Evolutionary conservation across 1,140 invertebrate genomes (phyloP).

Genomic region (Drosophila nigrodunni): DNA sequence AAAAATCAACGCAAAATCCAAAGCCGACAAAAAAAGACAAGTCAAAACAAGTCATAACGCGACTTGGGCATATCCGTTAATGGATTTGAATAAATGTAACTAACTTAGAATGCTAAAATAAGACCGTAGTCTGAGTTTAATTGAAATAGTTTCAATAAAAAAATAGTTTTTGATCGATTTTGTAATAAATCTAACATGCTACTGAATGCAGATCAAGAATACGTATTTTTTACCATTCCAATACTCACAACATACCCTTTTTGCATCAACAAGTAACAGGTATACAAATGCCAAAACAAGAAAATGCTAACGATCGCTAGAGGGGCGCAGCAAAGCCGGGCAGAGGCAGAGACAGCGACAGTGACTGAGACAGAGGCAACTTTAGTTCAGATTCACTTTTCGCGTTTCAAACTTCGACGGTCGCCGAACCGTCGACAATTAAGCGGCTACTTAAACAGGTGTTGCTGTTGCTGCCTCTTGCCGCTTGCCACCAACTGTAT

Average conservation of each 20-base stretch:
- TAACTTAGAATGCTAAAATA: too few relatives aligned
- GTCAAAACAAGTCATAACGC: too few relatives aligned
- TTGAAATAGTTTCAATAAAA: too few relatives aligned
- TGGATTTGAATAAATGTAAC: too few relatives aligned
- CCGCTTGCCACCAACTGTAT: background rate
- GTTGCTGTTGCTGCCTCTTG: constrained; percentile 16
- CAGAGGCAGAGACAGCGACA: background rate
- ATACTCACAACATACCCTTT: too few relatives aligned
- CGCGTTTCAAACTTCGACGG: constrained; percentile 39
- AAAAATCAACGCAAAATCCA: background rate
- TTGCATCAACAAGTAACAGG: too few relatives aligned
- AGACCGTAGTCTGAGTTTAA: too few relatives aligned
- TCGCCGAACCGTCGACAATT: constrained; percentile 50
- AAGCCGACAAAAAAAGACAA: too few relatives aligned
- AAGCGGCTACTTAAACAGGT: constrained; percentile 36
- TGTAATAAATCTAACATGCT: background rate
- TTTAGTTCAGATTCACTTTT: constrained; percentile 67
- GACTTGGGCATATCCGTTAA: too few relatives aligned
- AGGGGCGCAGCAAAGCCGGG: background rate
- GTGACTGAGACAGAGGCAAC: background rate
- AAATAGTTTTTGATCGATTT: too few relatives aligned
- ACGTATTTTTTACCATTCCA: background rate
- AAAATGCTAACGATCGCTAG: constrained; percentile 18
- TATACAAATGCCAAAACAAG: constrained; percentile 28
- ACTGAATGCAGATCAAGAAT: constrained; percentile 7